Base-by-base conservation (phyloP, 2,888 invertebrate species). In the Tinea trinotella region DNA sequence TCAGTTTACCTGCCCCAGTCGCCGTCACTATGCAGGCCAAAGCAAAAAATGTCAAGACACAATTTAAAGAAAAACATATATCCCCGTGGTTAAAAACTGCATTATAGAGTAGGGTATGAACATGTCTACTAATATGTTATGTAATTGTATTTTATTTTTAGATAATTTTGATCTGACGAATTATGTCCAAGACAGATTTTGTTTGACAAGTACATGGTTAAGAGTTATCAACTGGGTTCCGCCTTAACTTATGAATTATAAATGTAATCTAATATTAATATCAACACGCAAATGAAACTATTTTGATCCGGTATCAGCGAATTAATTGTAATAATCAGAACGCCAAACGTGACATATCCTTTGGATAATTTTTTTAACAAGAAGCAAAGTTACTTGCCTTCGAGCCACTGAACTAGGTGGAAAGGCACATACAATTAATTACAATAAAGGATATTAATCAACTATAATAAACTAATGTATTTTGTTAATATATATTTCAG, bases 221-320 rank as follows among this genome's bases (percentile, higher is more conserved):
- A n/a, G 30, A 30, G 9, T 30, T 30, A 30, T 30, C 30, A 10
- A 30, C 30, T 30, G 60, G 60, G 71, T 74, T 76, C 76, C 73
- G 76, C 67, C 68, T 76, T 62, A 61, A 59, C 61, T 70, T 66
- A 73, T 67, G 70, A 75, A 77, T 77, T 71, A 72, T 67, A 70
- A 75, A 74, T 75, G 66, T 64, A 69, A 69, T 68, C 68, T 74
- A 66, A 70, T 74, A 75, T 74, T 75, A 66, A 72, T 73, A 75
- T 72, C 70, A 65, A 65, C 70, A 67, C 67, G 68, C 64, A 55
- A 66, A 63, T 62, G 59, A 66, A 75, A 64, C 70, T 74, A 76
- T 76, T 74, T 73, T 69, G 72, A 77, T 76, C 78, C 77, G 78
- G 78, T 65, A 76, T 62, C 65, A 55, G 60, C 40, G 13, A 36